Evolutionary conservation across 2,888 invertebrate species (phyloP).

Genomic region (Limnephilus rhombicus): DNA sequence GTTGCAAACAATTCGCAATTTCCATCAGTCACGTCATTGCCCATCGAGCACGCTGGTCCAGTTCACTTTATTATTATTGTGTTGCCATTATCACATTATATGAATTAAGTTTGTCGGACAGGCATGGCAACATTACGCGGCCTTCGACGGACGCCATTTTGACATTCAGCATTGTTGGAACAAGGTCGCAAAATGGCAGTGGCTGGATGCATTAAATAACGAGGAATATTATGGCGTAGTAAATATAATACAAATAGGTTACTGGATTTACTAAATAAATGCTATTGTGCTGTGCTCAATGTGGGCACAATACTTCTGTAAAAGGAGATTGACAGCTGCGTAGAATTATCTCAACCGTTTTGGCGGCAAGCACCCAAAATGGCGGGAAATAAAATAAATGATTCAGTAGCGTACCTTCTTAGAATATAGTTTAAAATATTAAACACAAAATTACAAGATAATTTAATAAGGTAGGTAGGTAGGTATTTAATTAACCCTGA

Average conservation of each 20-base stretch:
- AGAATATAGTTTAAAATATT: not conserved
- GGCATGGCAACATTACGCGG: slow-evolving; percentile 4
- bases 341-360: slow-evolving; percentile 3
- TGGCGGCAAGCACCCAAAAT: slow-evolving; percentile 12
- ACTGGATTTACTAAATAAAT: not conserved
- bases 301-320: not conserved
- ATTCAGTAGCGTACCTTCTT: not conserved
- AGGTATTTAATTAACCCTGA: not conserved
- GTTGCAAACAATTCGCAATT: not conserved
- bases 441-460: not conserved
- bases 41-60: slow-evolving; percentile 16
- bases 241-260: not conserved
- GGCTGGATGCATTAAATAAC: not conserved
- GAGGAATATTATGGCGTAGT: not conserved
- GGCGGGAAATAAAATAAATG: slow-evolving; percentile 7
- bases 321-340: not conserved
- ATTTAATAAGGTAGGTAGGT: not conserved
- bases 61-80: slow-evolving; percentile 13
- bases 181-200: not conserved
- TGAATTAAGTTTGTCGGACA: slow-evolving; percentile 1
- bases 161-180: not conserved
- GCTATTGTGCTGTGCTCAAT: not conserved
- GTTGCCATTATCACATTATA: slow-evolving; percentile 5
- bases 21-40: slow-evolving; percentile 10
- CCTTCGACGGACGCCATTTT: slow-evolving; percentile 24